Percentiles rank a stretch among this genome's conserved stretches.
These are phyloP conservation scores for Arremon aurantiirostris DNA, from an alignment of 2,797 vertebrate species.

Conservation along the genomic window DNA sequence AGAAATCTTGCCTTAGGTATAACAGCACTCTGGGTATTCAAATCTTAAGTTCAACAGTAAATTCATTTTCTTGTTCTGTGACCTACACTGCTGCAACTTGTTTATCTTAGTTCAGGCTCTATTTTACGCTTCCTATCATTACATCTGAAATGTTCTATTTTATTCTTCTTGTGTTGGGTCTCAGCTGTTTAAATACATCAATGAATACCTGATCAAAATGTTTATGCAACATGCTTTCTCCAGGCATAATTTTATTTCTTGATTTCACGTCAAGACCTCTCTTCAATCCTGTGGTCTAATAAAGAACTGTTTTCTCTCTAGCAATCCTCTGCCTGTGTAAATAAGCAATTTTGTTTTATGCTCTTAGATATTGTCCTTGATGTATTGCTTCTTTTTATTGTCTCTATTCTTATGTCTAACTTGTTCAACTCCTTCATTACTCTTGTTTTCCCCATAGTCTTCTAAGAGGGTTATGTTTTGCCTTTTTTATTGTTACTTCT, in stretches of 20 bases:
- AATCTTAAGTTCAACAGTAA: not conserved
- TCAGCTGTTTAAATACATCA: not conserved
- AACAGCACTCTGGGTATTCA: not conserved
- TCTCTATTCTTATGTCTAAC: not conserved
- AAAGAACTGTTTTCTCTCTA: not conserved
- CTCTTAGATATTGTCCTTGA: not conserved
- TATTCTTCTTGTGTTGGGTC: not conserved
- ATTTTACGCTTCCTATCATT: not conserved
- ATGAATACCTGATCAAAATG: not conserved
- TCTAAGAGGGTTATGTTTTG: not conserved
- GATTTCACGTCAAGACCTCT: not conserved
- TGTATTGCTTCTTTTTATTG: not conserved
- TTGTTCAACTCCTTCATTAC: constrained; percentile 4
- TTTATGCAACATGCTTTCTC: not conserved
- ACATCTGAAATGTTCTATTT: not conserved
- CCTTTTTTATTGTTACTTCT: not conserved
- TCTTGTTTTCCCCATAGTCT: not conserved
- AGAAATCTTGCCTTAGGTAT: not conserved
- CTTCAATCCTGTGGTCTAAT: not conserved
- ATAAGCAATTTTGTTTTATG: not conserved
- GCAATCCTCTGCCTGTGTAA: not conserved
- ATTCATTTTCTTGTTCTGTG: not conserved
- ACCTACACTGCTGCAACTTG: not conserved
- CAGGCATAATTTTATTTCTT: not conserved
- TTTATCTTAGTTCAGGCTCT: not conserved